A percentile compares a stretch with the other conserved stretches of the same genome.
These are phyloP conservation scores for Hyperoplus immaculatus DNA, from an alignment of 2,797 vertebrate species.

Conservation along the genomic window DNA sequence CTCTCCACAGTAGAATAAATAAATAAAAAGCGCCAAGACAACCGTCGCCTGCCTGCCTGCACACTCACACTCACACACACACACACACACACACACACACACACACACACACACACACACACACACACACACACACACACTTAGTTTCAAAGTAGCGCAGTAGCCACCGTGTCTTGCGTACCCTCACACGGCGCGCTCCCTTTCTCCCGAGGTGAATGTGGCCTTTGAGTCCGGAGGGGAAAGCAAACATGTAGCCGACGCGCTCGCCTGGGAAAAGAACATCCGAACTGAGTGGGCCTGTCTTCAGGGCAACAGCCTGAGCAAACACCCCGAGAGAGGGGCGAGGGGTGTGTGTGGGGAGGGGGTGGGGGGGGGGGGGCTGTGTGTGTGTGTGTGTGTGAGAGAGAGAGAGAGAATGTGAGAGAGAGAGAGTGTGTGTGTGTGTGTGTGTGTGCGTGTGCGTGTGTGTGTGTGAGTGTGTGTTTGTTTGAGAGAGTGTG, in stretches of 20 bases:
- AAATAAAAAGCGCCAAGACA: constrained; percentile 51
- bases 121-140: constrained; percentile 40
- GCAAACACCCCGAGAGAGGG: constrained; percentile 78
- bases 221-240: constrained; percentile 77
- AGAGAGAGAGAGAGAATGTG: too few species aligned
- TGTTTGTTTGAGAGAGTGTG: too few species aligned
- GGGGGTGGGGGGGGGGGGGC: too few species aligned
- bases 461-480: too few species aligned
- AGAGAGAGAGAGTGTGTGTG: too few species aligned
- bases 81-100: too few species aligned
- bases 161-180: constrained; percentile 48
- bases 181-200: constrained; percentile 63
- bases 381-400: too few species aligned
- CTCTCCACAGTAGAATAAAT: constrained; percentile 43
- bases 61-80: constrained; percentile 4
- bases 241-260: constrained; percentile 80
- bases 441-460: too few species aligned
- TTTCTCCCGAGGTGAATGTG: constrained; percentile 78
- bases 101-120: too few species aligned
- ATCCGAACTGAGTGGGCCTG: constrained; percentile 75
- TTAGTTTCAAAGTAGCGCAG: constrained; percentile 67
- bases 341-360: too few species aligned
- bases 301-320: constrained; percentile 79
- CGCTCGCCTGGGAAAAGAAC: constrained; percentile 83
- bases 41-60: constrained; percentile 53